Evolutionary conservation across 2,888 invertebrate genomes (phyloP).

Genomic region (Cinara cedri): DNA sequence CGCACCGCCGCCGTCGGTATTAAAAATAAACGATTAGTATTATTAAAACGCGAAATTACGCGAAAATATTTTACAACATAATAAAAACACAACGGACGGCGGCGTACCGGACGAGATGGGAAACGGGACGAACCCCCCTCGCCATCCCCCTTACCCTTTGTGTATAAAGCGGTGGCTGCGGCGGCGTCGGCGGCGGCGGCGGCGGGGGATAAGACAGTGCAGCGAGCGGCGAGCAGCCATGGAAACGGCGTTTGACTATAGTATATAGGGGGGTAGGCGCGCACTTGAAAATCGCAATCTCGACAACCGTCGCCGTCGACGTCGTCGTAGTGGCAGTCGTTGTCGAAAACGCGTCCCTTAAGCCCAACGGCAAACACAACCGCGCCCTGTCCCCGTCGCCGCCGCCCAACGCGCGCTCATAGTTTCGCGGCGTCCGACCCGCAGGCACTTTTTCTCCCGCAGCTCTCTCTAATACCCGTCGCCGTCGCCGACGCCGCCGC

Average conservation of each 20-base stretch:
- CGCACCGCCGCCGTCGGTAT: not conserved
- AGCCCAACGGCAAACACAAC: constrained; percentile 56
- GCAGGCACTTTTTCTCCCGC: constrained; percentile 48
- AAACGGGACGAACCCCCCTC: too few relatives aligned
- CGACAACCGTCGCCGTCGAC: constrained; percentile 46
- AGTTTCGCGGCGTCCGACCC: constrained; percentile 51
- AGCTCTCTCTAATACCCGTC: not conserved
- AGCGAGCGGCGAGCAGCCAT: constrained; percentile 5
- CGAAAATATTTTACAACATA: too few relatives aligned
- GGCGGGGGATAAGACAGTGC: not conserved
- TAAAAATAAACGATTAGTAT: not conserved
- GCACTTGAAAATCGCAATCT: constrained; percentile 56
- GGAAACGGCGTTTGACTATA: constrained; percentile 37
- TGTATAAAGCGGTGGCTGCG: not conserved
- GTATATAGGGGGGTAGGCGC: constrained; percentile 5
- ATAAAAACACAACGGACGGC: too few relatives aligned
- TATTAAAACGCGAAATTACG: too few relatives aligned
- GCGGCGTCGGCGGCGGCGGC: not conserved
- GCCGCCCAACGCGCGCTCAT: constrained; percentile 5
- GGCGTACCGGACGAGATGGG: too few relatives aligned
- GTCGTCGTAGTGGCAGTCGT: constrained; percentile 7
- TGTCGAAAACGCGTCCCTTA: constrained; percentile 56
- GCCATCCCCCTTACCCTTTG: too few relatives aligned
- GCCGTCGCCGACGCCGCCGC: not conserved
- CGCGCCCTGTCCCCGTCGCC: constrained; percentile 27